Evolutionary conservation across 2,113 vertebrate genomes (phyloP), one percentile per base, ranked within the genome.

Genomic region (Oryzias melastigma): DNA sequence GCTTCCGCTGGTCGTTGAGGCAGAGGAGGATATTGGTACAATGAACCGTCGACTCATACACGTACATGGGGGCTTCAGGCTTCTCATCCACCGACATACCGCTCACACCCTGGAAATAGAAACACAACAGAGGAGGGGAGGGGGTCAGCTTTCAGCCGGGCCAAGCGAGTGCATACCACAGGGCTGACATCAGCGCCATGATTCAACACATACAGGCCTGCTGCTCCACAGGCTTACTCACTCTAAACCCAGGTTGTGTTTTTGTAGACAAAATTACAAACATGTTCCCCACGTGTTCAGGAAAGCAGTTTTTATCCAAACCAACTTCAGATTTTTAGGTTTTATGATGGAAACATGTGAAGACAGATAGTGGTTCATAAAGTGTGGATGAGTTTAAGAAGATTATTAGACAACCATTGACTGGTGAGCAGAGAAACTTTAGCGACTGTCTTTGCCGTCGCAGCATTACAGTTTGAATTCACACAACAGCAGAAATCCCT

Each of bases 31-130:
- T 96, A 91, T 99, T 98, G 92, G 95, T 93, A 93, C 96, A 98
- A 93, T 98, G 96, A 90, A 99, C 95, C 73, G 96, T 98, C 89
- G 96, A 99, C 94, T 98, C 96, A 98, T 98, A 99, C 91, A 99
- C 96, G 88, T 98, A 99, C 96, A 99, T 98, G 92, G 96, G 96
- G 93, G 95, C 96, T 94, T 95, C 96, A 95, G 95, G 92, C 94
- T 96, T 96, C 94, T 96, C 96, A 98, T 97, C 95, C 95, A 96
- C 94, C 94, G 96, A 99, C 97, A 99, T 98, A 92, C 96, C 96
- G 96, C 96, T 97, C 92, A 95, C 93, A 94, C 95, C 95, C 96
- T 98, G 90, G 68, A 77, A 92, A 91, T 68, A 91, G 40, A 94
- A 86, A 79, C 75, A 86, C 68, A 86, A 86, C 73, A 89, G 75